Evolutionary conservation across 2,888 invertebrate species (phyloP).

Genomic region (Hanleya hanleyi): DNA sequence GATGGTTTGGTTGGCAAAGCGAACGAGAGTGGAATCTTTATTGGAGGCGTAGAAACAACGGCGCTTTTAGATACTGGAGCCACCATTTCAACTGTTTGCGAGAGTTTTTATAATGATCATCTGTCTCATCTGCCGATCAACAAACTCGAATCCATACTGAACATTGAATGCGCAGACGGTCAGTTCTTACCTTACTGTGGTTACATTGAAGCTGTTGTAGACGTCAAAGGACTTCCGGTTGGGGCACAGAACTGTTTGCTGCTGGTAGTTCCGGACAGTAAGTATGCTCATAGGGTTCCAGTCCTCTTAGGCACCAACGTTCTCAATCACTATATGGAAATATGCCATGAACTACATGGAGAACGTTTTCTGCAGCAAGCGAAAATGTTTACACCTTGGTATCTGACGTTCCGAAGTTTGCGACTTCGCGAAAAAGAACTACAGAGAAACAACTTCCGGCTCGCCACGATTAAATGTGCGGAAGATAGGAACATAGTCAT

Average conservation of each 20-base stretch:
- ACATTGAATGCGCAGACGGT: constrained; percentile 37
- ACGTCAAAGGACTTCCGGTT: too few species aligned
- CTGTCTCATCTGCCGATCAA: neutral
- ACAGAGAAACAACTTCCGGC: constrained; percentile 13
- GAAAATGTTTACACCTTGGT: too few species aligned
- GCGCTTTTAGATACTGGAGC: neutral
- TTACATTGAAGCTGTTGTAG: constrained; percentile 22
- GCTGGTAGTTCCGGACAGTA: too few species aligned
- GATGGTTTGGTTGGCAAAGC: neutral
- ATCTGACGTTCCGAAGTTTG: constrained; percentile 16
- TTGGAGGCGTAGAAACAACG: neutral
- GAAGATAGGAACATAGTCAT: constrained; percentile 15
- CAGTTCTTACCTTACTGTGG: constrained; percentile 28
- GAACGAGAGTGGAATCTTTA: neutral
- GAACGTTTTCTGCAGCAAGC: constrained; percentile 29
- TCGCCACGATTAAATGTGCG: constrained; percentile 27
- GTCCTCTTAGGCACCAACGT: constrained; percentile 35
- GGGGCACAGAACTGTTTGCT: too few species aligned
- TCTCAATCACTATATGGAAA: constrained; percentile 15
- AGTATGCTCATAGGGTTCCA: constrained; percentile 21
- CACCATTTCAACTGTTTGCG: neutral
- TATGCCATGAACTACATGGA: constrained; percentile 20
- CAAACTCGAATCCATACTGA: neutral
- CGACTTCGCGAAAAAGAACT: constrained; percentile 19
- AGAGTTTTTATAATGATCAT: neutral